Base-by-base conservation (phyloP, 1,140 invertebrate species). In the Drosophila pectinifera region DNA sequence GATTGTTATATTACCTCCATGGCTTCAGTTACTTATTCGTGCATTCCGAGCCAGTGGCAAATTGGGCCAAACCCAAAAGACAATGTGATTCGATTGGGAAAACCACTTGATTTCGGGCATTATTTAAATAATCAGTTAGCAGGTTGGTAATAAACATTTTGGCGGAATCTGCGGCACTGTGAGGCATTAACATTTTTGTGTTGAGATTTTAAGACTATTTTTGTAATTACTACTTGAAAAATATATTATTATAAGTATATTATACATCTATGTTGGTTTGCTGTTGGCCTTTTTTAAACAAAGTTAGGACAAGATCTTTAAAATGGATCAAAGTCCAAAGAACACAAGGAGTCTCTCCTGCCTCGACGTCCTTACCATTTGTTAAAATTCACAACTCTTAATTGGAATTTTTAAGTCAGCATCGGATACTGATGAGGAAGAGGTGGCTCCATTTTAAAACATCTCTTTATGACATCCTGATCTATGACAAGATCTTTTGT, bases 41-140 rank as follows among this genome's bases (percentile, higher is more conserved):
- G 61, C 36, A 49, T 49, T 48, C 36, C 43, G 20, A 45, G 49
- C 64, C 26, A 22, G 18, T 48, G 48, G 1, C 22, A 34, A 26
- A 39, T 45, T 22, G 45, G 65, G 67, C 41, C 48, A 36, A 69
- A 24, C 64, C 67, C 67, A 69, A 14, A 57, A 43, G 45, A 54
- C 31, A 18, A 41, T 28, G 49, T 16, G 42, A 70, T 56, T 56
- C 34, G 48, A 39, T 70, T 46, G 49, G 67, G 49, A 24, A 56
- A 57, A 57, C 38, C 64, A 70, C 49, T 36, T 31, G 20, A 45
- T 38, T 69, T 14, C 14, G 24, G 36, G 13, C 39, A 55, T 56
- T 70, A 70, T 70, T 56, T 70, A 57, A 57, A 48, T 57, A 24
- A 39, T n/a, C 39, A 22, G 24, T 55, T 70, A 56, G 49, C 67